phyloP scores from a whole-genome alignment of 2,797 vertebrate genomes.

The Dermochelys coriacea region DNA sequence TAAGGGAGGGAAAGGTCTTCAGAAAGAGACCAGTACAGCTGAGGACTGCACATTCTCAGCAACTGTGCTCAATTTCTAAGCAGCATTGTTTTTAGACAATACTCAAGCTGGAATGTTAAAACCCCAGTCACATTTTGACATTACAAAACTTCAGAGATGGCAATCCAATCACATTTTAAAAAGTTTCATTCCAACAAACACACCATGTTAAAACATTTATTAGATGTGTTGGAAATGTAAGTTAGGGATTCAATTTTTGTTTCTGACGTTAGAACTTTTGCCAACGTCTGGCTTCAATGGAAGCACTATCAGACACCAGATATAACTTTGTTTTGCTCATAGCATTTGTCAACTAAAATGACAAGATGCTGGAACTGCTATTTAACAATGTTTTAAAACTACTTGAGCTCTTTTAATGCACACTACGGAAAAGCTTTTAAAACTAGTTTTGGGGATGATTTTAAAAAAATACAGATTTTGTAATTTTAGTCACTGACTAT shows the following conservation, averaged over 20 bases:
- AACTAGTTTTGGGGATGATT: neutral
- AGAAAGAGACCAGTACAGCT: neutral
- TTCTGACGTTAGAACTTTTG: neutral
- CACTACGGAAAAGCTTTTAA: neutral
- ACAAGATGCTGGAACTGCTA: neutral
- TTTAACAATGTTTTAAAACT: neutral
- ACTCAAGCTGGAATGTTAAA: neutral
- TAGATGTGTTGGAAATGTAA: neutral
- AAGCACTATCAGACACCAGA: rapidly evolving
- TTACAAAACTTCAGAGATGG: neutral
- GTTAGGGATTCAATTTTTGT: neutral
- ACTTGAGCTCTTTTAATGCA: neutral
- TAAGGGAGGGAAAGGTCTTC: neutral
- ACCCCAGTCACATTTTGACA: neutral
- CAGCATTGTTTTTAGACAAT: neutral
- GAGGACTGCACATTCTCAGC: rapidly evolving
- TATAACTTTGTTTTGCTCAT: neutral
- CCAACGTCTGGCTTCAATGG: neutral
- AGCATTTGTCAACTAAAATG: neutral
- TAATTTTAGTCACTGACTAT: neutral
- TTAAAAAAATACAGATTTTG: neutral
- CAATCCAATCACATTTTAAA: neutral
- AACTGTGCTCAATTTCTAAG: neutral
- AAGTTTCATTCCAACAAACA: neutral
- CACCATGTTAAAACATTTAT: neutral